Evolutionary conservation across 2,797 vertebrate genomes (phyloP).

Genomic region (Oreochromis mossambicus): DNA sequence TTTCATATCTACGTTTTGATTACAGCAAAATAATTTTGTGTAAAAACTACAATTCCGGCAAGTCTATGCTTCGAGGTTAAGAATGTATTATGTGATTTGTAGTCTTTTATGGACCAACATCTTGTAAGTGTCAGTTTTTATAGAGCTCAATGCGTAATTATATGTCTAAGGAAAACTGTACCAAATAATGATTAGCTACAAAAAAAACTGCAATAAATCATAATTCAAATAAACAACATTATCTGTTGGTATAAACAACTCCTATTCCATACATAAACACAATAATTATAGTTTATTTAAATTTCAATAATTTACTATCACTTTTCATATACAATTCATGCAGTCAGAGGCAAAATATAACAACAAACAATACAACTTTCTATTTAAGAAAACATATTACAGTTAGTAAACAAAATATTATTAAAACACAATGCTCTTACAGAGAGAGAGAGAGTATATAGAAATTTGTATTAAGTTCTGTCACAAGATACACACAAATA

Average conservation of each 20-base stretch:
- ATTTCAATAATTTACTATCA: conserved; percentile 47
- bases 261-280: neutral
- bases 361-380: neutral
- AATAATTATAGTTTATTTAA: conserved; percentile 15
- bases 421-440: neutral
- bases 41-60: conserved; percentile 23
- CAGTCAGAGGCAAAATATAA: conserved; percentile 4
- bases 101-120: neutral
- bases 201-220: neutral
- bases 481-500: neutral
- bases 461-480: neutral
- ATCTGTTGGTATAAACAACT: neutral
- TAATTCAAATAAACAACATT: neutral
- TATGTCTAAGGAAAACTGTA: neutral
- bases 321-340: neutral
- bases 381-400: neutral
- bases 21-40: neutral
- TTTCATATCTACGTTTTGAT: neutral
- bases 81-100: conserved; percentile 3
- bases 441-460: neutral
- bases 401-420: conserved; percentile 2
- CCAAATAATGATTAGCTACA: neutral
- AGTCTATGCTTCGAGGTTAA: neutral
- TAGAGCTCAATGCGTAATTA: neutral
- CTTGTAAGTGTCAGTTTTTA: neutral